Evolutionary conservation across 2,888 invertebrate genomes (phyloP), one percentile per base, ranked within the genome.

Genomic region (Pediacus dermestoides): DNA sequence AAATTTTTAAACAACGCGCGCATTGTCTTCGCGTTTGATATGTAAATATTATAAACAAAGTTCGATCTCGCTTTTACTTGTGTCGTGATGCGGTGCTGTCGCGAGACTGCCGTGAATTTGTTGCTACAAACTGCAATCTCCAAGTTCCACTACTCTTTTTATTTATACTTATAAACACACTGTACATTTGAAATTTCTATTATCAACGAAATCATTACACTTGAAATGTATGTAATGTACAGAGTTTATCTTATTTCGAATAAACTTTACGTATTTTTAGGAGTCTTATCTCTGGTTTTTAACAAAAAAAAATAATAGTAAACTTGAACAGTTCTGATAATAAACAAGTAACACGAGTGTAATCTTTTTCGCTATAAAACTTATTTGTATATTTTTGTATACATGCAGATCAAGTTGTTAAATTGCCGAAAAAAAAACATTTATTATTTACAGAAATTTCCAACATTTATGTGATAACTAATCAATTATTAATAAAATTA

Each of bases 131-230:
- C 34, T 43, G 38, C 39, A 46, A 46, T 44, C 45, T 42, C 34
- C 37, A 42, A 40, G 39, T 53, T 48, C 52, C 53, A 50, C 46
- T 48, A 50, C 46, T 48, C 45, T 48, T 44, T 30, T 39, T 39
- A 26, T 36, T 11, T 26, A 26, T n/a, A 26, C 27, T 10, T 26
- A n/a, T 9, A 6, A n/a, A 7, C 4, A 6, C 6, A 7, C 6
- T 26, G n/a, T 10, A 26, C 27, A 18, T 18, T 7, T 18, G 6
- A 7, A 18, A 7, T 7, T 18, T 7, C n/a, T 18, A 18, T 18
- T 18, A 18, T 18, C 21, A n/a, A 6, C 6, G 6, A 6, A 18
- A 18, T 18, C n/a, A 7, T 18, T 18, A 7, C 6, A 18, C 21
- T 7, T 18, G 21, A n/a, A 18, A 18, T 18, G 6, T 18, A n/a